These are phyloP conservation scores for Poeciliopsis occidentalis DNA, from an alignment of 2,113 vertebrate species.

Conservation along the genomic window DNA sequence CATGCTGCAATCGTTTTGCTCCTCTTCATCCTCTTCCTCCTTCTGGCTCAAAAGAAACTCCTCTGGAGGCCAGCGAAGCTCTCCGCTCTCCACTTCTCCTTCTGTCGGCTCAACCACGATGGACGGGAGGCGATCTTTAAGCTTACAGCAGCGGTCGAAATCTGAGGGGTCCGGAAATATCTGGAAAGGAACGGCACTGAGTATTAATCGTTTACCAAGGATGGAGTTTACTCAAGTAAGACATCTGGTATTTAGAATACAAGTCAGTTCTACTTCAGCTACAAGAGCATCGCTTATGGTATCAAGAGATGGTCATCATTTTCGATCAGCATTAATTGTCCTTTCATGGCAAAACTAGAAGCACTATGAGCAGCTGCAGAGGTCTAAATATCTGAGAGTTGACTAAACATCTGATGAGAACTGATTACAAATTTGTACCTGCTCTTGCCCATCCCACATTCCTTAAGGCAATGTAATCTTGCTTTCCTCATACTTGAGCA, in stretches of 20 bases:
- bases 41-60: conserved; percentile 92
- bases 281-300: neutral
- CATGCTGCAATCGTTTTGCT: conserved; percentile 76
- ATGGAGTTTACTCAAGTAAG: neutral
- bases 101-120: conserved; percentile 96
- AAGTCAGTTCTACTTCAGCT: neutral
- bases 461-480: conserved; percentile 4
- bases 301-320: neutral
- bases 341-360: neutral
- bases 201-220: neutral
- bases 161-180: conserved; percentile 97
- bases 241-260: neutral
- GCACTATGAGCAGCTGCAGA: neutral
- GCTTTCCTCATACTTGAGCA: conserved; percentile 1
- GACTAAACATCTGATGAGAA: conserved; percentile 51
- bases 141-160: conserved; percentile 95
- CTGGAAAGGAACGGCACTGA: conserved; percentile 67
- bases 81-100: conserved; percentile 94
- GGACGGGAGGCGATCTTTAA: conserved; percentile 96
- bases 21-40: conserved; percentile 74
- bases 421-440: conserved; percentile 4
- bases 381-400: conserved; percentile 43
- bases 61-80: conserved; percentile 96
- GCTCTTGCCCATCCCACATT: conserved; percentile 26
- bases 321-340: no score